Base-by-base conservation (phyloP, 2,888 invertebrate species). In the Trissolcus brochymenae region DNA sequence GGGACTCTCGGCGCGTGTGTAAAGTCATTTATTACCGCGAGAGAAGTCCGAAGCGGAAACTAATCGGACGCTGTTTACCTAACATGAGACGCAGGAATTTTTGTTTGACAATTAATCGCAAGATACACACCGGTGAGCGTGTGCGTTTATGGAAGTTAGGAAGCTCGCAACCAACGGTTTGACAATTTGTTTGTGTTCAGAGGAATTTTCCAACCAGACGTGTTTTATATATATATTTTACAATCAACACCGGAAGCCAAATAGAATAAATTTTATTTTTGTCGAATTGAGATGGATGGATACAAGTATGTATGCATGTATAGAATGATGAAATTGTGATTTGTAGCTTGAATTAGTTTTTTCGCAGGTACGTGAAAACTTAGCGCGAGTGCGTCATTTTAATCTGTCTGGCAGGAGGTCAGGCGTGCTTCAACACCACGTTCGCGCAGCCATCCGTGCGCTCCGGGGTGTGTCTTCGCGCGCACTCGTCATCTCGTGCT, bases 381-480 rank as follows among this genome's bases (percentile, higher is more conserved):
- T 80, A 75, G 78, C 71, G 77, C 71, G 77, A 76, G 81, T 82
- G 83, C 81, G 83, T 87, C 86, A 86, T 88, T 87, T 88, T 87
- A 87, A 88, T 88, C 85, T 84, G 86, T 87, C 87, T 86, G 86
- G 85, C 83, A 83, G 84, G 84, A 87, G 87, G 86, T 87, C 86
- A 85, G 83, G 86, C 87, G 87, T 87, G 84, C 82, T 81, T 76
- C 80, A 60, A 56, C 61, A 59, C 76, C 77, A 78, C 76, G 76
- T 81, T 73, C 79, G 79, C 78, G 81, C 83, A 83, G 81, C 83
- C 83, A 82, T 83, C 81, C 81, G 79, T 82, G 82, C 84, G 80
- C 80, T 79, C 81, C 77, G 73, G 81, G 83, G 82, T 84, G 80
- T 80, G 77, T 79, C 77, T 79, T 75, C 78, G 76, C 75, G 25